Percentiles rank a stretch among this genome's conserved stretches.
phyloP scores from a whole-genome alignment of 1,140 invertebrate genomes.

The Lepidurus couesii region DNA sequence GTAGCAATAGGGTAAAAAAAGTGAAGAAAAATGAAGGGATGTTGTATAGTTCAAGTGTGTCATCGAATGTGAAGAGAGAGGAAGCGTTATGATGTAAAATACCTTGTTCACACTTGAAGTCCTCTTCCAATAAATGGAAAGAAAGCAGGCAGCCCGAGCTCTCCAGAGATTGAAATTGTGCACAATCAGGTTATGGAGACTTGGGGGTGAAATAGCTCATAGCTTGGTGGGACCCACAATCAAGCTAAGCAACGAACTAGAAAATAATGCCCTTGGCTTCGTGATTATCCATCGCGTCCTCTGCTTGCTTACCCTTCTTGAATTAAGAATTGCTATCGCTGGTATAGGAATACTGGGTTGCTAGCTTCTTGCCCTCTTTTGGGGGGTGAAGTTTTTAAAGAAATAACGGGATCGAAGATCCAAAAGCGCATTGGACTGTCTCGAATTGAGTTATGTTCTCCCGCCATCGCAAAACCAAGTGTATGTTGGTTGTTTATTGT shows the following conservation, averaged over 20 bases:
- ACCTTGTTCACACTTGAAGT: constrained; percentile 17
- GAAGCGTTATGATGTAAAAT: constrained; percentile 15
- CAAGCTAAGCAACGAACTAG: constrained; percentile 21
- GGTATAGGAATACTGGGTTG: too few species aligned
- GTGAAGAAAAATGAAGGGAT: neutral
- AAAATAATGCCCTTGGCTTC: neutral
- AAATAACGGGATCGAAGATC: neutral
- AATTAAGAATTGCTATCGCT: neutral
- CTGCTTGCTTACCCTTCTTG: neutral
- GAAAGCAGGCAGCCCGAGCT: constrained; percentile 6
- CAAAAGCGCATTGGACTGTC: constrained; percentile 8
- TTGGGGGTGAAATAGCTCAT: neutral
- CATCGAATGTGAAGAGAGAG: constrained; percentile 2
- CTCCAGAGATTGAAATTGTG: constrained; percentile 14
- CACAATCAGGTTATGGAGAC: constrained; percentile 19
- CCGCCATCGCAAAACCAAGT: neutral
- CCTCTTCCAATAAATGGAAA: constrained; percentile 11
- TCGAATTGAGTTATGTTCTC: neutral
- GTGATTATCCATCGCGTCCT: neutral
- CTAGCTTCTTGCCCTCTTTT: too few species aligned
- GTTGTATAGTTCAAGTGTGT: neutral
- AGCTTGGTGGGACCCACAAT: neutral
- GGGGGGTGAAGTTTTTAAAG: neutral
- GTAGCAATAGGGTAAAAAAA: neutral
- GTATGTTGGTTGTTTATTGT: neutral